Evolutionary conservation across 2,113 vertebrate species (phyloP).

Genomic region (Hypocryptadius cinnamomeus): DNA sequence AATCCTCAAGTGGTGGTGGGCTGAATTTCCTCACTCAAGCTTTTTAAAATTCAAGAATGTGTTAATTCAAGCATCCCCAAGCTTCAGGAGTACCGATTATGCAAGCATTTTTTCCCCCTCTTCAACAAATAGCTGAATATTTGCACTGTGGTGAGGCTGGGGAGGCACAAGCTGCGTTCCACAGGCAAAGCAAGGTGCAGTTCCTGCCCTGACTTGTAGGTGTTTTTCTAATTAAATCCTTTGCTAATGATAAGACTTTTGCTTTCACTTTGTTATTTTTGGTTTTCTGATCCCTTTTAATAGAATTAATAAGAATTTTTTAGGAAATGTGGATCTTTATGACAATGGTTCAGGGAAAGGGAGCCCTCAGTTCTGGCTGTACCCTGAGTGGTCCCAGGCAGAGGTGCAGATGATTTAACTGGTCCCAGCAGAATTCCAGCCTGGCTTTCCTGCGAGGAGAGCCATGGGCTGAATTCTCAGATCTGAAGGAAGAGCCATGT

Average conservation of each 20-base stretch:
- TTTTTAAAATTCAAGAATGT: background rate
- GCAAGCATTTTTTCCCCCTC: background rate
- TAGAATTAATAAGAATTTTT: background rate
- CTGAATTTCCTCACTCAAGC: background rate
- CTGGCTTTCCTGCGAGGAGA: background rate
- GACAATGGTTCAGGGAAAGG: background rate
- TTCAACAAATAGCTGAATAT: background rate
- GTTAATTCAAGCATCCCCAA: background rate
- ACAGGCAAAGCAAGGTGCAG: background rate
- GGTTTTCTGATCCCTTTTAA: background rate
- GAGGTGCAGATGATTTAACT: background rate
- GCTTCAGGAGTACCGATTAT: background rate
- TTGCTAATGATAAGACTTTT: slow-evolving; percentile 27
- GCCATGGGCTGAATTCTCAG: background rate
- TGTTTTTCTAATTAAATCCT: slow-evolving; percentile 34
- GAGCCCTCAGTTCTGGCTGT: background rate
- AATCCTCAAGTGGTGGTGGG: background rate
- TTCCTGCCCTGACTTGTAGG: slow-evolving; percentile 29
- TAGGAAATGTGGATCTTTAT: background rate
- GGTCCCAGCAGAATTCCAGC: background rate
- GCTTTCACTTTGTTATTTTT: background rate
- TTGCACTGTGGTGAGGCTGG: background rate
- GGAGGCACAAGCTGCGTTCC: background rate
- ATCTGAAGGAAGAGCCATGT: background rate
- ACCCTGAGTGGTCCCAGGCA: background rate